Evolutionary conservation across 2,113 vertebrate species (phyloP).

Genomic region (Oncorhynchus masou): DNA sequence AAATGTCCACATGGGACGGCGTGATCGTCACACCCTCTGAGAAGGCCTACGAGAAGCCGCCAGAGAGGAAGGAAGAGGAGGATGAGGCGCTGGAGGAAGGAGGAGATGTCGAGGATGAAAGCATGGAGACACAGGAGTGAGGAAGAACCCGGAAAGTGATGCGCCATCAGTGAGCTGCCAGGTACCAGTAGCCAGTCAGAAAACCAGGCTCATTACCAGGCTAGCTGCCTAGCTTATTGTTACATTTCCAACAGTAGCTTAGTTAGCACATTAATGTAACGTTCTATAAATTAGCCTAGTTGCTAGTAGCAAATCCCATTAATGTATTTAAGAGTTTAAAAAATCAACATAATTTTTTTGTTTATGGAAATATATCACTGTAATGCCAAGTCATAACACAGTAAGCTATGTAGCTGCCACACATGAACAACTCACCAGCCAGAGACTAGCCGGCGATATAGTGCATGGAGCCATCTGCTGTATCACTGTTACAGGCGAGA

Average conservation of each 20-base stretch:
- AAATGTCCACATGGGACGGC: conserved; percentile 97
- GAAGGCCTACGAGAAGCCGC: conserved; percentile 95
- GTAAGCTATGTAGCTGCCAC: no score
- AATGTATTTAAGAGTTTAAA: no score
- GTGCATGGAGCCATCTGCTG: no score
- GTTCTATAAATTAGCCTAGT: no score
- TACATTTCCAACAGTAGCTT: not conserved
- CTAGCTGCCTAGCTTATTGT: not conserved
- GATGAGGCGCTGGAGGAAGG: conserved; percentile 91
- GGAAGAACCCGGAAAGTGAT: not conserved
- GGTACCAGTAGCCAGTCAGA: not conserved
- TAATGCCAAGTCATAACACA: no score
- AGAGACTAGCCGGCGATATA: no score
- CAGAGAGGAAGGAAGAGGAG: conserved; percentile 94
- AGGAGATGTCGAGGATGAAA: conserved; percentile 89
- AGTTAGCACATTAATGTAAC: no score
- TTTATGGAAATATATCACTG: no score
- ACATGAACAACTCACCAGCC: no score
- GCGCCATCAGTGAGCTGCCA: not conserved
- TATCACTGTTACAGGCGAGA: no score
- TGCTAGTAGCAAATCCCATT: no score
- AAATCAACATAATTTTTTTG: no score
- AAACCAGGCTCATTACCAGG: not conserved
- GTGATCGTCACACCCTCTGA: conserved; percentile 97
- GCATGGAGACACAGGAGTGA: conserved; percentile 93